These are phyloP conservation scores for Atlantisia rogersi DNA, from an alignment of 2,113 vertebrate genomes.

Conservation along the genomic window DNA sequence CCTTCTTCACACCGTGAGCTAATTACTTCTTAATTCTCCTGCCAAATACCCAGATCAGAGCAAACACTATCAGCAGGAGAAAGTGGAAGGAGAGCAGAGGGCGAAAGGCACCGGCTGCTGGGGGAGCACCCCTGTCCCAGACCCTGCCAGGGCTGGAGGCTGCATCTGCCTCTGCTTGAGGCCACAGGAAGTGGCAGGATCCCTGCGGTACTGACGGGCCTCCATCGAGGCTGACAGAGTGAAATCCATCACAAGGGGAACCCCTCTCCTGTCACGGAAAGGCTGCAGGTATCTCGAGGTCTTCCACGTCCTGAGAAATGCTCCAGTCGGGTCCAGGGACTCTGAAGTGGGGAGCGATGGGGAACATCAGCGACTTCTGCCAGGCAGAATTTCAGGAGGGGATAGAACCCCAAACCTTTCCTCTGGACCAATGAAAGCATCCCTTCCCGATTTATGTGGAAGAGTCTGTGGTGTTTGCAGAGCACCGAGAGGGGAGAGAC, in stretches of 20 bases:
- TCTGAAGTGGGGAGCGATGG: neutral
- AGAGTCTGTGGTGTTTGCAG: neutral
- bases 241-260: neutral
- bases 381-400: neutral
- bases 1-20: slow-evolving; percentile 21
- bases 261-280: neutral
- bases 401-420: slow-evolving; percentile 18
- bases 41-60: slow-evolving; percentile 44
- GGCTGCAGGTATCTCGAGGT: neutral
- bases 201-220: neutral
- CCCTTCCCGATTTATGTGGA: neutral
- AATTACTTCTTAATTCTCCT: slow-evolving; percentile 51
- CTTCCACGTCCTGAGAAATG: neutral
- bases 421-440: slow-evolving; percentile 31
- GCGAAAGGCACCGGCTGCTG: neutral
- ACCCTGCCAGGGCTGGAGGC: neutral
- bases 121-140: neutral
- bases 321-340: neutral
- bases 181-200: neutral
- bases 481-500: neutral
- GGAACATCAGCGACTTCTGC: neutral
- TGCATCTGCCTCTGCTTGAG: neutral
- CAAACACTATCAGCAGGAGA: slow-evolving; percentile 28
- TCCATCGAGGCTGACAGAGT: accelerated
- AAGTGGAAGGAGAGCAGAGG: slow-evolving; percentile 4